Conservation (phyloP, 2,113 vertebrate species). For the Sciurus niger region DNA sequence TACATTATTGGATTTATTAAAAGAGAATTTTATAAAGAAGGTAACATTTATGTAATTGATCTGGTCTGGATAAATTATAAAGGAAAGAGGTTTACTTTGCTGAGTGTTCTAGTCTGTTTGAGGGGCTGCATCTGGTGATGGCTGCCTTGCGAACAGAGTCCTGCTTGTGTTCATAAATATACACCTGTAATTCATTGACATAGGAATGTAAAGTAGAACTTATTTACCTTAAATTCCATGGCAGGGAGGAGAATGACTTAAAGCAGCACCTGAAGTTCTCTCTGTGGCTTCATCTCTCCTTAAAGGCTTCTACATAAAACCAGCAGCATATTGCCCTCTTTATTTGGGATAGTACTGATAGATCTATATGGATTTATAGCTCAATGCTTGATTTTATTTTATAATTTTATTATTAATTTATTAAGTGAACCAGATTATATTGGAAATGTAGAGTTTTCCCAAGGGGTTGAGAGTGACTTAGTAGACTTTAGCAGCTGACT, state of each 20-base stretch:
- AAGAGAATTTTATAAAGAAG: background rate
- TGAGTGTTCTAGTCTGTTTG: background rate
- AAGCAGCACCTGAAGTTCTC: background rate
- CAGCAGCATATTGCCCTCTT: background rate
- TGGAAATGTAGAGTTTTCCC: background rate
- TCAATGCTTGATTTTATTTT: conserved; percentile 16
- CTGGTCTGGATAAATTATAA: background rate
- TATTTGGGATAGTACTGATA: background rate
- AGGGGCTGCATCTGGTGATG: background rate
- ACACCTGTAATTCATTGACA: background rate
- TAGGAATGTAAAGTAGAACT: background rate
- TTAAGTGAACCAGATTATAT: conserved; percentile 10
- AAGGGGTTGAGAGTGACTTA: background rate
- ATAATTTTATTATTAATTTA: conserved; percentile 11
- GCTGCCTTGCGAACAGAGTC: background rate
- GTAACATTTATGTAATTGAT: background rate
- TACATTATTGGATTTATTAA: background rate
- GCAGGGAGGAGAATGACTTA: background rate
- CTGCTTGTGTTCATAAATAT: background rate
- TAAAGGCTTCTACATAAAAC: background rate
- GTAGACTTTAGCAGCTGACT: background rate
- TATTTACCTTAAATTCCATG: background rate
- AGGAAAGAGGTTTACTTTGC: background rate
- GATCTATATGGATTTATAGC: conserved; percentile 32
- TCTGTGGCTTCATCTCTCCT: background rate